Evolutionary conservation across 1,140 invertebrate genomes (phyloP).

Genomic region (Drosophila carrolli): DNA sequence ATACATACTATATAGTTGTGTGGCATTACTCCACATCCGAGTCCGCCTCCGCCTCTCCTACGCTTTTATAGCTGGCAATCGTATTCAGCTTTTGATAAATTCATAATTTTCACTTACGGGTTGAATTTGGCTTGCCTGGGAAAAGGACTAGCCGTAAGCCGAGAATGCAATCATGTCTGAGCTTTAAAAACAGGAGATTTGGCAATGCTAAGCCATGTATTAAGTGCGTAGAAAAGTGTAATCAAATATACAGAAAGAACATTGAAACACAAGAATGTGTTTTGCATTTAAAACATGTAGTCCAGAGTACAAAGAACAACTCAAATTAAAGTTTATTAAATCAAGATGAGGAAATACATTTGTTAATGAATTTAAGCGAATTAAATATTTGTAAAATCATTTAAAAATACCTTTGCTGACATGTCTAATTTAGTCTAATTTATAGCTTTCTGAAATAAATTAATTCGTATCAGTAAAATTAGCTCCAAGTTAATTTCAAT

Average conservation of each 20-base stretch:
- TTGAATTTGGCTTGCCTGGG: slow-evolving; percentile 11
- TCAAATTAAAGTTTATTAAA: too few relatives aligned
- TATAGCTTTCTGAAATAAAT: too few relatives aligned
- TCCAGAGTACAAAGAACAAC: not conserved
- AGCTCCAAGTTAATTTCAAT: too few relatives aligned
- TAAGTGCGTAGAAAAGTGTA: not conserved
- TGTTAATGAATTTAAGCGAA: too few relatives aligned
- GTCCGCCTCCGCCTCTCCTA: not conserved
- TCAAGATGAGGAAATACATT: too few relatives aligned
- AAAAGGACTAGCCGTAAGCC: slow-evolving; percentile 11
- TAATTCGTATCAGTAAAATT: too few relatives aligned
- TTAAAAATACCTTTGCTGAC: too few relatives aligned
- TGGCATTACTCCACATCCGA: slow-evolving; percentile 2
- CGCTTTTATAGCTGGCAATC: slow-evolving; percentile 4
- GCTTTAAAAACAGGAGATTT: not conserved
- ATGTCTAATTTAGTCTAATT: too few relatives aligned
- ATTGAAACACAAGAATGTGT: too few relatives aligned
- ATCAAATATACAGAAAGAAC: slow-evolving; percentile 2
- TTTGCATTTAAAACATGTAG: too few relatives aligned
- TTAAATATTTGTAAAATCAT: not conserved
- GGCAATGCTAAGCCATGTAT: not conserved
- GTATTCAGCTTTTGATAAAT: slow-evolving; percentile 22
- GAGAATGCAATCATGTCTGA: slow-evolving; percentile 21
- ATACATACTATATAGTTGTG: not conserved
- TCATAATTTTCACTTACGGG: slow-evolving; percentile 41